Evolutionary conservation across 2,888 invertebrate genomes (phyloP).

Genomic region (Cheilosia grossa): DNA sequence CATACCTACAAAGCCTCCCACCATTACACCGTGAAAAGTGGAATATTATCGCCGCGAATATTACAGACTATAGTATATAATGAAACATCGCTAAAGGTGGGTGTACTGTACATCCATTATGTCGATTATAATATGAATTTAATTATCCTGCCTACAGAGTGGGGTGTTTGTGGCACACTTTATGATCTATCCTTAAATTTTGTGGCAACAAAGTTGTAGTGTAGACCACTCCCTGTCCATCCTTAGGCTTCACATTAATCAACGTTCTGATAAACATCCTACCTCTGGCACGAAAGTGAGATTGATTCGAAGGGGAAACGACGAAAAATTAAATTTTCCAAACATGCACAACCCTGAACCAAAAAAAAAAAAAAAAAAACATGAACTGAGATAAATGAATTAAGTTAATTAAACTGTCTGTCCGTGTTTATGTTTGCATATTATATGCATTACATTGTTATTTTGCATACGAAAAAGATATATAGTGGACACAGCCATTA

Average conservation of each 20-base stretch:
- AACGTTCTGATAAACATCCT: slow-evolving; percentile 4
- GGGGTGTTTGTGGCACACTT: not conserved
- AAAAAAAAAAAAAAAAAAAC: slow-evolving; percentile 36
- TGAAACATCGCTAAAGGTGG: too few relatives aligned
- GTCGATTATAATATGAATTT: not conserved
- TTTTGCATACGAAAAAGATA: not conserved
- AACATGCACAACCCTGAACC: slow-evolving; percentile 6
- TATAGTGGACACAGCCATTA: slow-evolving; percentile 12
- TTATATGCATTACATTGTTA: not conserved
- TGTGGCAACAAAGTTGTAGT: not conserved
- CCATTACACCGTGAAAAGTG: not conserved
- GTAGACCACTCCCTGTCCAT: not conserved
- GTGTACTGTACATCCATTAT: not conserved
- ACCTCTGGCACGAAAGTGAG: not conserved
- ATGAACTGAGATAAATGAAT: slow-evolving; percentile 49
- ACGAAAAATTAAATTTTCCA: not conserved
- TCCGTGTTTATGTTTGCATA: slow-evolving; percentile 60
- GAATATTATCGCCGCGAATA: not conserved
- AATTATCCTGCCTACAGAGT: not conserved
- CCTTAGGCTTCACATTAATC: not conserved
- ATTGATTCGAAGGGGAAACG: not conserved
- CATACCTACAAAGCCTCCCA: not conserved
- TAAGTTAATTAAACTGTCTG: slow-evolving; percentile 69
- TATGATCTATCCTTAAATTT: not conserved
- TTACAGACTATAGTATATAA: not conserved